Conservation (phyloP, 2,888 invertebrate species). For the Cryptus armator region DNA sequence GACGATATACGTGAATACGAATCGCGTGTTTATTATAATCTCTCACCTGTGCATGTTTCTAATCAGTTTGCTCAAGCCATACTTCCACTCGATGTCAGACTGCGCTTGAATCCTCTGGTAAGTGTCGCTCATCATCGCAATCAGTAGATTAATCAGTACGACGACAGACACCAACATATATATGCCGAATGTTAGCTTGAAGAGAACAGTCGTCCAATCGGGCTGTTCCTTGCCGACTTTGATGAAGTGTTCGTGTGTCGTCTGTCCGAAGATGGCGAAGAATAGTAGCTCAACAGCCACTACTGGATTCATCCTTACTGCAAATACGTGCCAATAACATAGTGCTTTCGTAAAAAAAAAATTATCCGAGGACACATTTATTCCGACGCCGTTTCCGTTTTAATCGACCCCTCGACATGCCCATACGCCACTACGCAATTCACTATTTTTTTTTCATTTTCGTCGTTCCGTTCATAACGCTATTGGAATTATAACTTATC, state of each 20-base stretch:
- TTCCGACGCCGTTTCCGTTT: conserved; percentile 13
- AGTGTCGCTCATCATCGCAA: conserved; percentile 99
- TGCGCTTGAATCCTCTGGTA: conserved; percentile 99
- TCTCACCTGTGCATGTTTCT: conserved; percentile 95
- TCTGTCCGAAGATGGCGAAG: conserved; percentile 99
- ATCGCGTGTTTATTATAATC: conserved; percentile 24
- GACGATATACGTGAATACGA: neutral
- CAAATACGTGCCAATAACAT: conserved; percentile 83
- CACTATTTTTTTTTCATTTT: conserved; percentile 50
- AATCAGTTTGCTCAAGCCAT: conserved; percentile 98
- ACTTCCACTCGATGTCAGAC: conserved; percentile 99
- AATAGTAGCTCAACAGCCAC: conserved; percentile 99
- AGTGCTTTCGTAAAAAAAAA: neutral
- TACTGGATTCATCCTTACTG: conserved; percentile 96
- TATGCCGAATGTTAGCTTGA: conserved; percentile 95
- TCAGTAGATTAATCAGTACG: conserved; percentile 99
- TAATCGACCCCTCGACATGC: conserved; percentile 15
- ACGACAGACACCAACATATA: conserved; percentile 99
- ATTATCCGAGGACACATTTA: neutral
- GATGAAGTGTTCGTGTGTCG: conserved; percentile 91
- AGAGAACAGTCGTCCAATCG: conserved; percentile 93
- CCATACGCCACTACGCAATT: conserved; percentile 64
- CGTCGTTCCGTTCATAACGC: conserved; percentile 8
- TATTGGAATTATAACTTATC: conserved; percentile 20
- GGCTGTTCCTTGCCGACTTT: conserved; percentile 90